Evolutionary conservation across 2,888 invertebrate species (phyloP).

Genomic region (Dicycla oo): DNA sequence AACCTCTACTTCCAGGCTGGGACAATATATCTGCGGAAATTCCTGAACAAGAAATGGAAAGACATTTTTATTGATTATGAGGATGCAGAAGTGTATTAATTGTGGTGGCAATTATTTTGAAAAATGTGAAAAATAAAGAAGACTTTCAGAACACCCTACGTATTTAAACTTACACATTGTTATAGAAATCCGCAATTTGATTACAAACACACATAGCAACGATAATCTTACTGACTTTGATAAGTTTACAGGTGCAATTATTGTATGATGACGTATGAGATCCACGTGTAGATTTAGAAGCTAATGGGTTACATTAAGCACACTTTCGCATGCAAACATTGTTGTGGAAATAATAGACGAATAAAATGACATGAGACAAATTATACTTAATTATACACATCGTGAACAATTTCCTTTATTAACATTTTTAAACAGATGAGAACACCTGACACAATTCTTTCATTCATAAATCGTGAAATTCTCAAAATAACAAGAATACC

Average conservation of each 20-base stretch:
- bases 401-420: slow-evolving; percentile 37
- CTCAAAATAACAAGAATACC: slow-evolving; percentile 57
- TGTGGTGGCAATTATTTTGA: too few species aligned
- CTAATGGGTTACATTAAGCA: neutral
- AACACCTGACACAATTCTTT: slow-evolving; percentile 61
- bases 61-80: too few species aligned
- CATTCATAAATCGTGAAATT: slow-evolving; percentile 56
- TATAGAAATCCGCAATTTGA: neutral
- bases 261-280: neutral
- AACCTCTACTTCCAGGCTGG: too few species aligned
- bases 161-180: neutral
- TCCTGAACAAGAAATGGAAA: too few species aligned
- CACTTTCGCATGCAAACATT: slow-evolving; percentile 30
- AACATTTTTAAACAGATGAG: slow-evolving; percentile 34
- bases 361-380: slow-evolving; percentile 13
- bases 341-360: slow-evolving; percentile 7
- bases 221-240: neutral
- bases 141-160: too few species aligned
- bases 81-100: too few species aligned
- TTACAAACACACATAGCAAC: neutral
- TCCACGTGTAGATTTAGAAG: slow-evolving; percentile 11
- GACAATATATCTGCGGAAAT: too few species aligned
- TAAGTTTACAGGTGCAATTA: neutral
- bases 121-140: too few species aligned
- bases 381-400: slow-evolving; percentile 30